Base-by-base conservation (phyloP, 2,797 vertebrate genomes). In the Macropodus opercularis region DNA sequence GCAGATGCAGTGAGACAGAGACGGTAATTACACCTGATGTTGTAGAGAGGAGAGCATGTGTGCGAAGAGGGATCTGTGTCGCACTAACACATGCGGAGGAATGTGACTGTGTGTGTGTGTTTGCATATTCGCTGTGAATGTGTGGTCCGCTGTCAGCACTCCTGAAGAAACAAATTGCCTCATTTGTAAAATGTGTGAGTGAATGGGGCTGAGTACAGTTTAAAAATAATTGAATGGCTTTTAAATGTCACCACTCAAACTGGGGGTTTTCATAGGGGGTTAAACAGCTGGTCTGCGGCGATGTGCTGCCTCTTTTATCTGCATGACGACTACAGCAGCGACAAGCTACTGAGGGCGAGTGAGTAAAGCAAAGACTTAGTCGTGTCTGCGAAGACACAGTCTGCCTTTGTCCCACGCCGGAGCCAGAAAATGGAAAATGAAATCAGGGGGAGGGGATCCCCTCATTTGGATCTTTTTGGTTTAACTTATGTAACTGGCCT, bases 401-500 rank as follows among this genome's bases (percentile, higher is more conserved):
- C 21, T 65, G 13, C 32, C 26, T 68, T 75, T 34, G 29, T 48
- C 34, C 36, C 23, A 27, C 24, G 26, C 29, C 55, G 8, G n/a
- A 56, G 31, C 26, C 43, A 46, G 18, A 57, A 67, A 56, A 53
- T 44, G 21, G 58, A 41, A 69, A 31, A 63, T 38, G 53, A 18
- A 73, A 65, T 75, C 41, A 53, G 51, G 63, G 29, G 48, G 68
- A 60, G 52, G 51, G 10, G 31, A 22, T n/a, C 40, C 9, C 9
- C 57, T 71, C 39, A 29, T 71, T 68, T 51, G 17, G 61, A 51
- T 48, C 9, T 15, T 72, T 56, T 8, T n/a, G 11, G 19, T 69
- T 67, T 63, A 34, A 64, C 55, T 84, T 71, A 35, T 65, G 4
- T 66, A 75, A 77, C 36, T 2, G n/a, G 15, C 26, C 36, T 59